These are phyloP conservation scores for Drosophila tropicalis DNA, from an alignment of 1,140 invertebrate species.

Conservation along the genomic window DNA sequence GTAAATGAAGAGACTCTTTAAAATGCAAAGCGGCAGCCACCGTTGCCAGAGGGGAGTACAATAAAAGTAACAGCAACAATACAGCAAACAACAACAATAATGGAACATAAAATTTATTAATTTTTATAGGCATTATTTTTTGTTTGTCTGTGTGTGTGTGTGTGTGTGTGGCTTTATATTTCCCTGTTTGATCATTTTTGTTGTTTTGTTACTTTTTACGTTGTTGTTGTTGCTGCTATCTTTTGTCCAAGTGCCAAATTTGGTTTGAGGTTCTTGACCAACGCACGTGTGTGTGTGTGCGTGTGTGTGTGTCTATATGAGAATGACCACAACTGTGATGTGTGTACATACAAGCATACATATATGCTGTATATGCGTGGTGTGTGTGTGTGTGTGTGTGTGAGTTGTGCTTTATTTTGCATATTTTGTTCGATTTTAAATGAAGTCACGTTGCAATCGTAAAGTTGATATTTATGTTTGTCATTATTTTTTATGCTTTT, in stretches of 20 bases:
- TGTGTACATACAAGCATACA: slow-evolving; percentile 12
- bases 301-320: slow-evolving; percentile 10
- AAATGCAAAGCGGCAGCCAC: slow-evolving; percentile 71
- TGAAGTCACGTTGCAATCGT: slow-evolving; percentile 78
- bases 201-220: neutral
- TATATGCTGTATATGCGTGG: slow-evolving; percentile 5
- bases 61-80: slow-evolving; percentile 33
- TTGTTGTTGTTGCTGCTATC: neutral
- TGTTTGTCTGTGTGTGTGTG: slow-evolving; percentile 42
- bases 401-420: slow-evolving; percentile 64
- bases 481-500: slow-evolving; percentile 80
- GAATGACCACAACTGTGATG: slow-evolving; percentile 10
- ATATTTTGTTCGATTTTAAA: slow-evolving; percentile 66
- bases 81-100: slow-evolving; percentile 40
- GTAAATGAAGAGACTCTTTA: slow-evolving; percentile 58
- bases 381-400: slow-evolving; percentile 5
- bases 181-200: slow-evolving; percentile 41
- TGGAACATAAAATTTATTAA: slow-evolving; percentile 71
- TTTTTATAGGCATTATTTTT: slow-evolving; percentile 73
- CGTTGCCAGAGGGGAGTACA: slow-evolving; percentile 30
- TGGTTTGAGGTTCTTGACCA: slow-evolving; percentile 75
- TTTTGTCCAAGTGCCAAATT: slow-evolving; percentile 66
- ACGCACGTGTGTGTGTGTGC: slow-evolving; percentile 59
- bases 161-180: slow-evolving; percentile 30
- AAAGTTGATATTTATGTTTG: slow-evolving; percentile 80